Evolutionary conservation across 2,888 invertebrate genomes (phyloP).

Genomic region (Pandemis heparana): DNA sequence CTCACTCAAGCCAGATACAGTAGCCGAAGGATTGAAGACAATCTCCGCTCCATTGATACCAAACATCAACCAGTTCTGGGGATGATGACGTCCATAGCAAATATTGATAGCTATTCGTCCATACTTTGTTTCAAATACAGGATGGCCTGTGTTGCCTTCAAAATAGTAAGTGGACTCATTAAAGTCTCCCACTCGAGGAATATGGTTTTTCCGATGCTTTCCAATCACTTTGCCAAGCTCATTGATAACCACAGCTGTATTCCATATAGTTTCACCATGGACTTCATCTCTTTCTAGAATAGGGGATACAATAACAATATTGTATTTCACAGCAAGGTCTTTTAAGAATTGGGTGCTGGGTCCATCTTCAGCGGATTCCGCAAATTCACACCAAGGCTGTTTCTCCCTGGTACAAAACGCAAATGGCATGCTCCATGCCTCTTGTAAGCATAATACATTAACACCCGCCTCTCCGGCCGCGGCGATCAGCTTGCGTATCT

Average conservation of each 20-base stretch:
- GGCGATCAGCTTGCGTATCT: conserved; percentile 90
- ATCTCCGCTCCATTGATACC: conserved; percentile 99
- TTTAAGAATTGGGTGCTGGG: conserved; percentile 93
- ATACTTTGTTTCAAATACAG: conserved; percentile 95
- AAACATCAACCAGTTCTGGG: conserved; percentile 99
- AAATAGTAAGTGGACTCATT: conserved; percentile 99
- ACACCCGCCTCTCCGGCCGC: conserved; percentile 92
- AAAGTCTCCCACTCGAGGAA: conserved; percentile 98
- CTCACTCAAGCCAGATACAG: conserved; percentile 92
- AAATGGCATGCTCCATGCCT: conserved; percentile 99
- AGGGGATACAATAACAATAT: conserved; percentile 98
- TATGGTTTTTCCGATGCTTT: conserved; percentile 99
- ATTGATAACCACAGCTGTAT: conserved; percentile 97
- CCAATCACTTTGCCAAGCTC: conserved; percentile 95
- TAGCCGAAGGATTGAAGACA: conserved; percentile 99
- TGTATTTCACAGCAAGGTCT: conserved; percentile 91
- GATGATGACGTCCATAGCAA: conserved; percentile 99
- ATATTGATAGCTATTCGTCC: conserved; percentile 97
- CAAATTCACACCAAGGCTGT: conserved; percentile 98
- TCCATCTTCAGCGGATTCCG: conserved; percentile 94
- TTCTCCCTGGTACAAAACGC: conserved; percentile 99
- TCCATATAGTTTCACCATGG: conserved; percentile 97
- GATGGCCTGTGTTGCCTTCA: conserved; percentile 98
- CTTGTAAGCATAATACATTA: conserved; percentile 97
- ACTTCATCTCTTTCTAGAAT: conserved; percentile 96